A percentile compares a stretch with the other conserved stretches of the same genome.
Conservation (phyloP, 2,113 vertebrate genomes). For the Thermophis baileyi region DNA sequence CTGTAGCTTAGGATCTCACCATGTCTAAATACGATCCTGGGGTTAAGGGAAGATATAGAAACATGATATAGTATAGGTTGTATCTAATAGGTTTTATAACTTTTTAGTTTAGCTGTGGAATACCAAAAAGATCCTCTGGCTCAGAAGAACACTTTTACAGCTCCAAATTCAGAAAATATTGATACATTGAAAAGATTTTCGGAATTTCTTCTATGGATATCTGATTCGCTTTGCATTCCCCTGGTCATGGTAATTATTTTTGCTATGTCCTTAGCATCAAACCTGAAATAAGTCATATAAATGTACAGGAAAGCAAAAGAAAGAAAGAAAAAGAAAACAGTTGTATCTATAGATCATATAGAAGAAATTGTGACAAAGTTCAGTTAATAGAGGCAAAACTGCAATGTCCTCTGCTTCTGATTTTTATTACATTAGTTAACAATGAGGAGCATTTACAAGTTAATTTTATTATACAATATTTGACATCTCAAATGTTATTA, state of each 20-base stretch:
- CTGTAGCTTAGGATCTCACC: background rate
- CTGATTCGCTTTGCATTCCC: conserved; percentile 86
- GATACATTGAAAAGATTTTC: conserved; percentile 82
- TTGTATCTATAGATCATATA: background rate
- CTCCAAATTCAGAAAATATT: conserved; percentile 71
- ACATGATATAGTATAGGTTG: background rate
- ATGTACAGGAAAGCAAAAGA: background rate
- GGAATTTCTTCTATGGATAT: conserved; percentile 80
- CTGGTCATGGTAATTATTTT: conserved; percentile 76
- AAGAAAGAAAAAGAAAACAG: background rate
- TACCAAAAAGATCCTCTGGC: conserved; percentile 78
- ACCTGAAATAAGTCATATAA: background rate
- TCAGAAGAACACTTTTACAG: conserved; percentile 85
- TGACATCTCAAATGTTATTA: background rate
- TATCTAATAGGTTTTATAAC: background rate
- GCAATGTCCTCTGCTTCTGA: background rate
- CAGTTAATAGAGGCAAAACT: background rate
- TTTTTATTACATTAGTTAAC: background rate
- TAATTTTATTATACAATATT: background rate
- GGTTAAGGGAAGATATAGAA: conserved; percentile 1
- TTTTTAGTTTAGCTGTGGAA: conserved; percentile 81
- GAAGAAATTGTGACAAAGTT: background rate
- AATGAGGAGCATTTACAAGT: background rate
- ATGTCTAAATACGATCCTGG: background rate
- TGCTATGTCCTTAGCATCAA: background rate